Evolutionary conservation across 2,797 vertebrate genomes (phyloP).

Genomic region (Vipera latastei): DNA sequence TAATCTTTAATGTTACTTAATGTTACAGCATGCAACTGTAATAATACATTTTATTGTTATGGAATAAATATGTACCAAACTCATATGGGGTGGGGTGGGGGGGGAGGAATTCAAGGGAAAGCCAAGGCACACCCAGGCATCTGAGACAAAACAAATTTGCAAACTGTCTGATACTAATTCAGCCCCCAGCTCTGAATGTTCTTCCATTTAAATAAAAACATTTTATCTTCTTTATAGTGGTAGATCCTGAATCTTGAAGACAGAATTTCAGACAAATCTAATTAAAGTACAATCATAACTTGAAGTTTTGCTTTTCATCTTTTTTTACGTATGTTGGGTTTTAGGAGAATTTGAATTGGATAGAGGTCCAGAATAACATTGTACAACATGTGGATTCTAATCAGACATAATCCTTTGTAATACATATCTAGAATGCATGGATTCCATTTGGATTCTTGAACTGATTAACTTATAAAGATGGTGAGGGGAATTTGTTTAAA

Average conservation of each 20-base stretch:
- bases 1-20: background rate
- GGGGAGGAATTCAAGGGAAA: background rate
- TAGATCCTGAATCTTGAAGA: background rate
- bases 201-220: background rate
- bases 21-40: background rate
- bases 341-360: background rate
- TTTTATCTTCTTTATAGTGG: background rate
- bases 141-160: background rate
- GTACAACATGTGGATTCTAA: background rate
- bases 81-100: too few relatives aligned
- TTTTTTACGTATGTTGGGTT: background rate
- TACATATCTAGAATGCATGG: background rate
- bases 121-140: too few relatives aligned
- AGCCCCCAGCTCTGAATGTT: background rate
- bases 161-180: background rate
- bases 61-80: background rate
- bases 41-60: background rate
- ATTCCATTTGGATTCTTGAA: background rate
- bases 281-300: background rate
- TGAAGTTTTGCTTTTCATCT: background rate
- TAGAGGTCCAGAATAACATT: background rate
- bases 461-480: background rate
- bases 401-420: background rate
- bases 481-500: background rate
- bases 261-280: background rate